phyloP scores from a whole-genome alignment of 2,113 vertebrate genomes.

The Camelus bactrianus region DNA sequence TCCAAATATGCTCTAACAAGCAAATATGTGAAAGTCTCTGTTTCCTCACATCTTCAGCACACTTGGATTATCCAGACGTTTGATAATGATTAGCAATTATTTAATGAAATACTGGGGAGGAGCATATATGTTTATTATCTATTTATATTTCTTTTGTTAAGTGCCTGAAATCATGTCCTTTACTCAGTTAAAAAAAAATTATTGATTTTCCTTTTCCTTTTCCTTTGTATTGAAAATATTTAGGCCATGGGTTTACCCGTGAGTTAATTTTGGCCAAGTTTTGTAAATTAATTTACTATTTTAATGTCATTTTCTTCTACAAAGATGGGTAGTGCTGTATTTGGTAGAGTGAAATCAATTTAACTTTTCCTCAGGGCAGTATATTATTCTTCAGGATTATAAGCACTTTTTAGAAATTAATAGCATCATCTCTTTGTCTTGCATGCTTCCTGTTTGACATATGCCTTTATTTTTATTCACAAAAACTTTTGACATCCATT shows the following conservation, averaged over 20 bases:
- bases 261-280: background rate
- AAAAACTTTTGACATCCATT: background rate
- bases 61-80: background rate
- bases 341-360: background rate
- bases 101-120: background rate
- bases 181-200: background rate
- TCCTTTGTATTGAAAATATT: constrained; percentile 36
- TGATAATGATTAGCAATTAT: constrained; percentile 36
- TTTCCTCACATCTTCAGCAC: background rate
- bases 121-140: background rate
- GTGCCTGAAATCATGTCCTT: constrained; percentile 11
- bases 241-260: background rate
- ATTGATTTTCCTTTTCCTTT: constrained; percentile 5
- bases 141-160: background rate
- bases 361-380: background rate
- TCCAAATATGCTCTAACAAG: background rate
- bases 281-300: background rate
- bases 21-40: background rate
- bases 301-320: constrained; percentile 25
- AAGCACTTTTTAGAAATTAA: background rate
- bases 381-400: background rate
- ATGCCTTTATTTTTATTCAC: background rate
- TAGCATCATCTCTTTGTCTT: background rate
- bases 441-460: background rate
- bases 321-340: background rate